Evolutionary conservation across 2,797 vertebrate genomes (phyloP).

Genomic region (Petrocephalus sullivani): DNA sequence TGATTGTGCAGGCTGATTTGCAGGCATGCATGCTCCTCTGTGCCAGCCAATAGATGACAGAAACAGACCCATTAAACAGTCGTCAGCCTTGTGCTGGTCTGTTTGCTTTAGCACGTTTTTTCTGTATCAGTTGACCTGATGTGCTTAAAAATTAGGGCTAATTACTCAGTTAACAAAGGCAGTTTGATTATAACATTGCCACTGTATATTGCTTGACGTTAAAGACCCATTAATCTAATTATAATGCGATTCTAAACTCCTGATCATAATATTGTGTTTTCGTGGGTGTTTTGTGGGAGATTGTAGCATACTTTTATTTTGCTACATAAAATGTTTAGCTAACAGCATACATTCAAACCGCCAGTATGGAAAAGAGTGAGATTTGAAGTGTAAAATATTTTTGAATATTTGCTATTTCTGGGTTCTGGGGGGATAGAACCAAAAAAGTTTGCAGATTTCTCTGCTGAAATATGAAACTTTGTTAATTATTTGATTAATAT

Average conservation of each 20-base stretch:
- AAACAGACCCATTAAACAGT: conserved; percentile 41
- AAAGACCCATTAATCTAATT: background rate
- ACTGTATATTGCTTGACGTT: background rate
- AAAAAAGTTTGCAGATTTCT: background rate
- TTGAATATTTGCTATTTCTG: background rate
- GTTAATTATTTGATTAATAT: background rate
- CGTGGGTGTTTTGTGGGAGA: background rate
- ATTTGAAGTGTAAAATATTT: background rate
- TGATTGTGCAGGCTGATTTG: conserved; percentile 49
- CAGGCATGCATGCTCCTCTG: conserved; percentile 33
- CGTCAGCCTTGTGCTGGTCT: conserved; percentile 22
- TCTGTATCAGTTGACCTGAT: background rate
- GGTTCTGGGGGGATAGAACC: background rate
- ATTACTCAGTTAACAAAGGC: background rate
- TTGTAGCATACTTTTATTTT: conserved; percentile 4
- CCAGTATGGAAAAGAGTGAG: background rate
- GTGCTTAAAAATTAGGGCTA: background rate
- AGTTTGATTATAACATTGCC: background rate
- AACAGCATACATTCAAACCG: background rate
- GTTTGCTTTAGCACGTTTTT: background rate
- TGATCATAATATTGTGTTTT: background rate
- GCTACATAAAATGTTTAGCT: background rate
- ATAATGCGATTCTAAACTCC: background rate
- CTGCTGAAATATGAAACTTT: background rate
- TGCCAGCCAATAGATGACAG: conserved; percentile 38